Evolutionary conservation across 1,140 invertebrate species (phyloP).

Genomic region (Drosophila equinoxialis): DNA sequence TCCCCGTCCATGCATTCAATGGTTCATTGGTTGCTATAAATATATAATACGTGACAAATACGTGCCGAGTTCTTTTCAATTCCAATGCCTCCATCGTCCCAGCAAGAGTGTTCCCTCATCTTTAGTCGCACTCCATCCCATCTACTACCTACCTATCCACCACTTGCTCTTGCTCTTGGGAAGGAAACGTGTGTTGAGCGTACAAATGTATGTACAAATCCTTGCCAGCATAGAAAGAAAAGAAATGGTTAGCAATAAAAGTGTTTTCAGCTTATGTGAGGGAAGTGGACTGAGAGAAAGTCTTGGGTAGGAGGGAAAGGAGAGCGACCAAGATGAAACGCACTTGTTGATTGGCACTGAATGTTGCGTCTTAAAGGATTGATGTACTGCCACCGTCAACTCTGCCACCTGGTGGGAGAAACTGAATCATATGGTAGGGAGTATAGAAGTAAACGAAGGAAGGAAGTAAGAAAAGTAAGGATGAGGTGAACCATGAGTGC

Average conservation of each 20-base stretch:
- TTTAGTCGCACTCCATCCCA: neutral
- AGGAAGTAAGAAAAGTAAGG: neutral
- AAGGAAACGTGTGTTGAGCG: constrained; percentile 41
- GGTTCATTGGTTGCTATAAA: constrained; percentile 81
- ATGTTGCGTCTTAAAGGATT: constrained; percentile 80
- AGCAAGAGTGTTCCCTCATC: neutral
- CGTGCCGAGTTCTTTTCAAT: constrained; percentile 80
- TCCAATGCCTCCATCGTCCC: constrained; percentile 25
- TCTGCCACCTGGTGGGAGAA: constrained; percentile 38
- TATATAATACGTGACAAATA: constrained; percentile 81
- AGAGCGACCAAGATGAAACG: constrained; percentile 66
- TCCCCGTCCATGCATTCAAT: constrained; percentile 70
- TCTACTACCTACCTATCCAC: neutral
- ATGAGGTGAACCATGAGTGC: constrained; percentile 6
- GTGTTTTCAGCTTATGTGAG: constrained; percentile 46
- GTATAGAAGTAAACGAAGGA: neutral
- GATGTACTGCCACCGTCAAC: constrained; percentile 57
- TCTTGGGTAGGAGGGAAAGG: constrained; percentile 6
- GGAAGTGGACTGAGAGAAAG: constrained; percentile 67
- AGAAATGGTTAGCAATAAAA: constrained; percentile 80
- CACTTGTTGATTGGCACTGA: constrained; percentile 80
- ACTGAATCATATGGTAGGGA: neutral
- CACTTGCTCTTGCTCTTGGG: neutral
- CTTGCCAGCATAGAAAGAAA: constrained; percentile 57
- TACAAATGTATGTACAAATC: constrained; percentile 64